Base-by-base conservation (phyloP, 2,888 invertebrate species). In the Drosophila pegasa region DNA sequence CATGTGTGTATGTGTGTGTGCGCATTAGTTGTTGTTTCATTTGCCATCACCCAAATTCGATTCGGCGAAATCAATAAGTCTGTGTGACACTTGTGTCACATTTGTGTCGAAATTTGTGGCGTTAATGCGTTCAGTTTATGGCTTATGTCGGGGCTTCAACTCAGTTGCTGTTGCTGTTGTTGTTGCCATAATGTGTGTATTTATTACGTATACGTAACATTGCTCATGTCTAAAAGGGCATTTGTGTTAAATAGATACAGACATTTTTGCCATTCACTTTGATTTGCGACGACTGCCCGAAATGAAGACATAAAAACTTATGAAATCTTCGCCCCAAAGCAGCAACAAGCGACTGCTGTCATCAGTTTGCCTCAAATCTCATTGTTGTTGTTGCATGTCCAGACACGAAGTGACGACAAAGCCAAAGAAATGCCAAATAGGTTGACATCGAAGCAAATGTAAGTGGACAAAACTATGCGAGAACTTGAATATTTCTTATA, bases 81-180 rank as follows among this genome's bases (percentile, higher is more conserved):
- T 66, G 69, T 77, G 71, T 86, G 80, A 86, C 87, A 82, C 77
- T 82, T 83, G 83, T 82, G 84, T 82, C 87, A 86, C 82, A 86
- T 86, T 87, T 86, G 80, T 82, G 84, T 86, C 84, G 64, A 72
- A 80, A 77, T 72, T 75, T 75, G 81, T 67, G 84, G 84, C 77
- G 80, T 86, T 86, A 82, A 82, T 86, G 87, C 83, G 68, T 63
- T 65, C 66, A 69, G 62, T 68, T 81, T 81, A 86, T 71, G 71
- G 83, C 76, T 75, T 66, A 62, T 62, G 54, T 29, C 40, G 29
- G 35, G 25, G 50, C 61, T 71, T 52, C 45, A 57, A 59, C 52
- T 65, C 63, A 51, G 68, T 12, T 58, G 37, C 5, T 27, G 33
- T 73, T 74, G 67, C 31, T 45, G 59, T 38, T 65, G 67, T 35